Evolutionary conservation across 2,797 vertebrate genomes (phyloP).

Genomic region (Astyanax mexicanus): DNA sequence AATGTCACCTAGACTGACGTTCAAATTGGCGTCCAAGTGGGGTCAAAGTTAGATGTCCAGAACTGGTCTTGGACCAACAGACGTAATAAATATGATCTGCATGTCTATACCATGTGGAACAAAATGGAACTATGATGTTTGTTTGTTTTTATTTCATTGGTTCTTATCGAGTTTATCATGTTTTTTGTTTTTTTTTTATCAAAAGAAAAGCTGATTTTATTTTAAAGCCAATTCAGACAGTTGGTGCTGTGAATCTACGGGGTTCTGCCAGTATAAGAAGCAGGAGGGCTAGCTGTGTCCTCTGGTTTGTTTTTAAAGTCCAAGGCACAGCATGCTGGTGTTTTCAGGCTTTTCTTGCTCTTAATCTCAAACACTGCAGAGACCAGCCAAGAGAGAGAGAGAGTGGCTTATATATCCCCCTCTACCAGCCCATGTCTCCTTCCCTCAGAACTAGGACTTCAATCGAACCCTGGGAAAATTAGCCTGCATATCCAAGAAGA

Average conservation of each 20-base stretch:
- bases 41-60: no score
- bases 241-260: neutral
- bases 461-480: constrained; percentile 46
- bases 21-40: no score
- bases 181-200: no score
- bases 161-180: no score
- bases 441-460: constrained; percentile 29
- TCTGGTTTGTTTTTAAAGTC: constrained; percentile 12
- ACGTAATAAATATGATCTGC: no score
- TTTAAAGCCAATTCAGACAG: neutral
- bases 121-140: no score
- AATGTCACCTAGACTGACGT: no score
- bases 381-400: constrained; percentile 6
- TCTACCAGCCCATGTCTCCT: neutral
- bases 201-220: neutral
- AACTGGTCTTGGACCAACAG: no score
- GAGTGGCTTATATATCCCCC: constrained; percentile 7
- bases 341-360: neutral
- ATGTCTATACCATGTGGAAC: no score
- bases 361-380: constrained; percentile 5
- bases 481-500: constrained; percentile 18
- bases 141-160: no score
- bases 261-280: neutral
- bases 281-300: neutral
- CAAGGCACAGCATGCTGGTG: neutral